Percentiles rank a stretch among this genome's conserved stretches.
phyloP scores from a whole-genome alignment of 1,140 invertebrate species.

The Thaumatotibia leucotreta region DNA sequence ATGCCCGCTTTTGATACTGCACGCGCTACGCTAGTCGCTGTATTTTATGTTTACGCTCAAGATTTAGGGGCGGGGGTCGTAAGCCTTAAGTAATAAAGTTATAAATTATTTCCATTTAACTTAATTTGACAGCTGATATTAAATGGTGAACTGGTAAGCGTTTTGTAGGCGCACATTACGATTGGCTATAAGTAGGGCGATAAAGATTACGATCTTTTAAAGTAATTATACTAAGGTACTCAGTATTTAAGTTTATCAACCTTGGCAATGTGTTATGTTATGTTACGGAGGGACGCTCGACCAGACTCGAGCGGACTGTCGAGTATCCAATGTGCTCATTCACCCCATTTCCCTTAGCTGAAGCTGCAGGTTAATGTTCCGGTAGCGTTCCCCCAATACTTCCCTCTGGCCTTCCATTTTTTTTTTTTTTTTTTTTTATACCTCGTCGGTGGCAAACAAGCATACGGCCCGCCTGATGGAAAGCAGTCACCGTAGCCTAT shows the following conservation, averaged over 20 bases:
- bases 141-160: constrained; percentile 46
- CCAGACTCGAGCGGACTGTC: too few relatives aligned
- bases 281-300: too few relatives aligned
- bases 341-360: too few relatives aligned
- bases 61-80: constrained; percentile 59
- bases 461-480: too few relatives aligned
- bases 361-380: too few relatives aligned
- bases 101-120: constrained; percentile 73
- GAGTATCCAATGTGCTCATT: too few relatives aligned
- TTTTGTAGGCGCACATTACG: constrained; percentile 31
- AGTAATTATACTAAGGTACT: background rate
- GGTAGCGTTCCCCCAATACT: too few relatives aligned
- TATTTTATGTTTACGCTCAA: constrained; percentile 63
- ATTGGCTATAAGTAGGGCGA: constrained; percentile 58
- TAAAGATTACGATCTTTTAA: constrained; percentile 22
- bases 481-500: too few relatives aligned
- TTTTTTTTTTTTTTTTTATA: too few relatives aligned
- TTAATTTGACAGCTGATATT: constrained; percentile 69
- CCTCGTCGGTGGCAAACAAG: too few relatives aligned
- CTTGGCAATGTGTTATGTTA: background rate
- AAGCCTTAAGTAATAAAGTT: constrained; percentile 64
- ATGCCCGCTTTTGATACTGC: constrained; percentile 47
- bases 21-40: constrained; percentile 43
- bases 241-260: background rate
- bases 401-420: too few relatives aligned